Conservation (phyloP, 2,888 invertebrate genomes). For the Sinopyrophorus schimmeli region DNA sequence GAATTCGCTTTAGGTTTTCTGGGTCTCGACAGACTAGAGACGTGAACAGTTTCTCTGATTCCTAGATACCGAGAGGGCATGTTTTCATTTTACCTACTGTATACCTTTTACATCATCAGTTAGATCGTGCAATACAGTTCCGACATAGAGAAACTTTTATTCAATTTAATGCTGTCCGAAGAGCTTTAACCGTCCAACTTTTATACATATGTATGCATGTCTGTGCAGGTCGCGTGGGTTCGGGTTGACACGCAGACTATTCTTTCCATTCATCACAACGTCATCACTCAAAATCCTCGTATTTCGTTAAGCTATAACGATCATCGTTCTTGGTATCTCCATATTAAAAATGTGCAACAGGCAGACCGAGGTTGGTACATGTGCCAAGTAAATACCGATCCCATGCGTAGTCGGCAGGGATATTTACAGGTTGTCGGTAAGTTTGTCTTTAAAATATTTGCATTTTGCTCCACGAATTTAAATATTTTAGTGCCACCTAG, state of each 20-base stretch:
- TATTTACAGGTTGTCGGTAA: constrained; percentile 90
- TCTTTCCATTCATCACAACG: constrained; percentile 87
- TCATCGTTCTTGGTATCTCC: constrained; percentile 89
- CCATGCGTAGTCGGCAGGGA: constrained; percentile 89
- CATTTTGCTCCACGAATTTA: background rate
- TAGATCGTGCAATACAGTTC: constrained; percentile 35
- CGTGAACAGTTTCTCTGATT: constrained; percentile 52
- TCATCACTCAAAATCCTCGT: constrained; percentile 88
- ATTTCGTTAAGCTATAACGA: constrained; percentile 87
- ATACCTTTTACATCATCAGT: constrained; percentile 43
- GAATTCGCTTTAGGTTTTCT: constrained; percentile 45
- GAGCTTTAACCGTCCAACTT: constrained; percentile 11
- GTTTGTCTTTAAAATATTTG: constrained; percentile 45
- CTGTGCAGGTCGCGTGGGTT: constrained; percentile 85
- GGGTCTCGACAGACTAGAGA: constrained; percentile 49
- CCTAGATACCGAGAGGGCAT: constrained; percentile 47
- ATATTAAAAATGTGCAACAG: constrained; percentile 86
- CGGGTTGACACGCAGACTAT: constrained; percentile 91
- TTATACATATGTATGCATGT: too few species aligned
- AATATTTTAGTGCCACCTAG: constrained; percentile 79
- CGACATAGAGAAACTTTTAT: constrained; percentile 35
- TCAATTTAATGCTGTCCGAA: constrained; percentile 33
- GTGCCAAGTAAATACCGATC: constrained; percentile 93
- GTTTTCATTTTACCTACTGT: constrained; percentile 46
- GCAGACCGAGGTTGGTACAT: constrained; percentile 89